phyloP scores from a whole-genome alignment of 2,797 vertebrate species.

The Kryptopterus vitreolus region DNA sequence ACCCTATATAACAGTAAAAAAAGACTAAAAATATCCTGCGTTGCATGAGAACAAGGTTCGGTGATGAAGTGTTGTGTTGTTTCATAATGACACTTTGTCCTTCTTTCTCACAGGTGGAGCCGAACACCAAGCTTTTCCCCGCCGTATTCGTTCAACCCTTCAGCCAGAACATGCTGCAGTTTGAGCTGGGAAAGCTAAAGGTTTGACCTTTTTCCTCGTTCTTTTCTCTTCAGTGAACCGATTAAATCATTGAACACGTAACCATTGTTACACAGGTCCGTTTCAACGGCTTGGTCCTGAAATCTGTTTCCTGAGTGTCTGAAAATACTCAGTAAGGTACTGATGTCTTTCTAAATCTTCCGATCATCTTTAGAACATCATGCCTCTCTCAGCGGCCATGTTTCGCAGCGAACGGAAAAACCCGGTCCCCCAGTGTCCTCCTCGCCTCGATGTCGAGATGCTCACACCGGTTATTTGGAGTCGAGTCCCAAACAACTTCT shows the following conservation, averaged over 20 bases:
- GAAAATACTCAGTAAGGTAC: not conserved
- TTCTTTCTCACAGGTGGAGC: slow-evolving; percentile 82
- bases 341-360: not conserved
- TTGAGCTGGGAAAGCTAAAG: slow-evolving; percentile 93
- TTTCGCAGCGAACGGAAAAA: slow-evolving; percentile 92
- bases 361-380: slow-evolving; percentile 83
- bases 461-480: slow-evolving; percentile 91
- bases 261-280: not conserved
- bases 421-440: slow-evolving; percentile 88
- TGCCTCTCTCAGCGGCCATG: slow-evolving; percentile 96
- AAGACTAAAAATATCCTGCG: not conserved
- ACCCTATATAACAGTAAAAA: not conserved
- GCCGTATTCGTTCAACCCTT: slow-evolving; percentile 84
- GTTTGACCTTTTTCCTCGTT: slow-evolving; percentile 61
- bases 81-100: slow-evolving; percentile 4
- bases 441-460: slow-evolving; percentile 84
- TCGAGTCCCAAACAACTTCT: slow-evolving; percentile 88
- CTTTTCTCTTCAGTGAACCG: not conserved
- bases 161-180: slow-evolving; percentile 86
- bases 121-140: slow-evolving; percentile 94
- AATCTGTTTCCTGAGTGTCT: not conserved
- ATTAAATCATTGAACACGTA: not conserved
- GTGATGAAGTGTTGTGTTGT: not conserved
- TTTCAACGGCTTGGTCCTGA: not conserved
- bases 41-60: not conserved